phyloP scores from a whole-genome alignment of 2,888 invertebrate species.

The Parnassius smintheus region DNA sequence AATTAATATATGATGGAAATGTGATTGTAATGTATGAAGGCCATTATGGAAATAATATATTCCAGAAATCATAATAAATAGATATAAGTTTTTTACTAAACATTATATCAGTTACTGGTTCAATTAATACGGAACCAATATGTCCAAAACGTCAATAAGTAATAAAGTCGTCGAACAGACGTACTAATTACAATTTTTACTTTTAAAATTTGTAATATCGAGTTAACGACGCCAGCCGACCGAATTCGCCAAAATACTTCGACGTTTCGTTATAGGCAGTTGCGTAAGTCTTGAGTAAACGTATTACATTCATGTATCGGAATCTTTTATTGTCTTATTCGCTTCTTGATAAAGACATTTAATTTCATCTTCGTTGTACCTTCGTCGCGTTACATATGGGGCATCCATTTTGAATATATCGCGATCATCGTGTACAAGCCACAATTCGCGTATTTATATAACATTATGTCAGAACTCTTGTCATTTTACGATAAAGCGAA shows the following conservation, averaged over 20 bases:
- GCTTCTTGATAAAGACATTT: conserved; percentile 28
- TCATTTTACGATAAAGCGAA: conserved; percentile 17
- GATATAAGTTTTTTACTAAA: too few relatives aligned
- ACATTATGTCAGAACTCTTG: conserved; percentile 20
- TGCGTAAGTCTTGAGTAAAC: conserved; percentile 47
- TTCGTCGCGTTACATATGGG: conserved; percentile 1
- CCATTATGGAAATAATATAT: too few relatives aligned
- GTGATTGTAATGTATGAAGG: too few relatives aligned
- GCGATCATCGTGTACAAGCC: conserved; percentile 7
- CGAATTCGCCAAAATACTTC: conserved; percentile 52
- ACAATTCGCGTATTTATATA: conserved; percentile 13
- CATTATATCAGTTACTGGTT: neutral
- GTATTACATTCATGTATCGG: conserved; percentile 24
- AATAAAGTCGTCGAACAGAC: conserved; percentile 22
- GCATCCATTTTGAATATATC: conserved; percentile 7
- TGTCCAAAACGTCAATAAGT: conserved; percentile 6
- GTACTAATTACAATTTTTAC: conserved; percentile 42
- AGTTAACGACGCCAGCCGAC: conserved; percentile 47
- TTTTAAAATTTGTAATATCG: conserved; percentile 50
- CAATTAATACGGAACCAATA: conserved; percentile 4
- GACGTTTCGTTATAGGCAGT: conserved; percentile 48
- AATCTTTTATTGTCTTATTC: conserved; percentile 27
- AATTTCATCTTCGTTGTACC: conserved; percentile 18
- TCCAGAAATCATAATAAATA: too few relatives aligned
- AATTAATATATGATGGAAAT: too few relatives aligned